Evolutionary conservation across 2,888 invertebrate genomes (phyloP), one percentile per base, ranked within the genome.

Genomic region (Barypeithes pellucidus): DNA sequence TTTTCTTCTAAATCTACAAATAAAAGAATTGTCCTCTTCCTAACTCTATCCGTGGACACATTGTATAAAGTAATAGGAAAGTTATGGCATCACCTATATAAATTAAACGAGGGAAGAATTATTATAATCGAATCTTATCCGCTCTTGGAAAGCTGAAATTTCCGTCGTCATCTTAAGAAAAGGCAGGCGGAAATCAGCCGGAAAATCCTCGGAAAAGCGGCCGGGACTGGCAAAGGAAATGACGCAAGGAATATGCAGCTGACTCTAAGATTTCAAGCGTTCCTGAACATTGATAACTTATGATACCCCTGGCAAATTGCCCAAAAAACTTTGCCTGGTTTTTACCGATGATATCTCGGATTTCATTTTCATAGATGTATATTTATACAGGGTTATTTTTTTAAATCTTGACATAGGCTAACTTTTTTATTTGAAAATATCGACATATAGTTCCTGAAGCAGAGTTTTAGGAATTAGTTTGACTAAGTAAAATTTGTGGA

Each of bases 251-350:
- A 84, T 82, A 79, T 81, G 84, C 83, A 81, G 83, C 85, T 83
- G 85, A 84, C 84, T 84, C 82, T 78, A 78, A 72, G 68, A 78
- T 75, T 75, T 75, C 79, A 83, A 81, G 82, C 84, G 82, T 84
- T 83, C 81, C 79, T 84, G 83, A 83, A 85, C 84, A 85, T 85
- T 83, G 85, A 85, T 85, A 82, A 85, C 81, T 84, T 84, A 85
- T 84, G 81, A 81, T 76, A 78, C 77, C 78, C 41, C 67, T 67
- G 79, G 75, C 75, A 79, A 79, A 79, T 79, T 79, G 78, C 77
- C 75, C 71, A 76, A 74, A 73, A 77, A 75, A 66, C 41, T 54
- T 33, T 57, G 33, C 29, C n/a, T 52, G 16, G 36, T 33, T 57
- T 33, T 57, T 57, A 16, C 54, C 11, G 16, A 12, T 7, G 11